Conservation (phyloP, 92 coral and sea anemone species). For the Paragorgia papillata region DNA sequence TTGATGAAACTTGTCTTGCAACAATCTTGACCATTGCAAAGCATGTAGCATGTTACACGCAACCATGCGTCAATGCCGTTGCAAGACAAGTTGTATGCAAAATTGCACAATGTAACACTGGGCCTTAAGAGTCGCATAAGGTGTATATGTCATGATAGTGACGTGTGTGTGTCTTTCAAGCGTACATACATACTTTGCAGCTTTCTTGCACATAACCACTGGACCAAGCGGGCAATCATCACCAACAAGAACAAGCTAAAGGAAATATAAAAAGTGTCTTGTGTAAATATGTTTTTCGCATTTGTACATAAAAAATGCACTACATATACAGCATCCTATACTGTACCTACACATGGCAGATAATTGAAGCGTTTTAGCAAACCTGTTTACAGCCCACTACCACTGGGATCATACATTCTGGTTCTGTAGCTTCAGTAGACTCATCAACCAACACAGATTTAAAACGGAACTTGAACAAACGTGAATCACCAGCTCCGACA, state of each 20-base stretch:
- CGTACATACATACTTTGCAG: conserved; percentile 90
- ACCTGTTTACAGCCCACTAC: conserved; percentile 98
- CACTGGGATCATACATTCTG: conserved; percentile 99
- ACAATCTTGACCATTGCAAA: too few relatives aligned
- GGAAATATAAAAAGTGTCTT: not conserved
- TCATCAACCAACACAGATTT: conserved; percentile 96
- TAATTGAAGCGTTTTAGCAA: too few relatives aligned
- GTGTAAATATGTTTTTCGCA: not conserved
- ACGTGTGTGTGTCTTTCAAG: not conserved
- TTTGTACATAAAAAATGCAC: not conserved
- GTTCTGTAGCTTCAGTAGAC: conserved; percentile 98
- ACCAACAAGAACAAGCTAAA: conserved; percentile 93
- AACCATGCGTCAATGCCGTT: too few relatives aligned
- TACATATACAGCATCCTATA: too few relatives aligned
- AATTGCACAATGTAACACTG: too few relatives aligned
- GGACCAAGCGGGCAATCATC: conserved; percentile 99
- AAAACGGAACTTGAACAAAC: conserved; percentile 97
- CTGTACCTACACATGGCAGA: too few relatives aligned
- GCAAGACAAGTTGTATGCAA: too few relatives aligned
- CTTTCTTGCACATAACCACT: conserved; percentile 99
- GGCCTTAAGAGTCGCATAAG: too few relatives aligned
- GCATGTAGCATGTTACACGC: too few relatives aligned
- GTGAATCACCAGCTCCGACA: conserved; percentile 99
- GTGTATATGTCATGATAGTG: too few relatives aligned
- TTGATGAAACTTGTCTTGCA: too few relatives aligned